Evolutionary conservation across 2,797 vertebrate genomes (phyloP), one percentile per base, ranked within the genome.

Genomic region (Oceanodroma leucorhoa): DNA sequence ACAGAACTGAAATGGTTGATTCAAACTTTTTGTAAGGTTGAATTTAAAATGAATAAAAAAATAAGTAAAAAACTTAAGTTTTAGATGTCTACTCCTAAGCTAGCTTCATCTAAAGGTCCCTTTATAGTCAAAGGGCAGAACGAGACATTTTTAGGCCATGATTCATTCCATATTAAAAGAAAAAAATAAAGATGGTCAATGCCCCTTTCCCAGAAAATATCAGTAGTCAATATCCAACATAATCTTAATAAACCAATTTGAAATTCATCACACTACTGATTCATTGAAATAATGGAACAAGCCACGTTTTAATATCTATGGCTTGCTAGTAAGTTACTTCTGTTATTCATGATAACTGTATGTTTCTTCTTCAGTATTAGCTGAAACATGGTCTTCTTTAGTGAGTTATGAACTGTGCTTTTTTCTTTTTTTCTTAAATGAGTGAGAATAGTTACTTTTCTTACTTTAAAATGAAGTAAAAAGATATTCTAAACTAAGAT

Each of bases 341-440:
- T 79, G 1, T 48, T 61, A 34, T 20, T 90, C 1, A 50, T 80
- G 62, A 41, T 27, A 41, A 19, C 15, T 8, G 2, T n/a, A 45
- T 32, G 18, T 11, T 77, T 38, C 9, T 75, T 82, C 20, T 46
- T 41, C 30, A 46, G 5, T 50, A 75, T 23, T 72, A 72, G 34
- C 5, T 65, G 27, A 87, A 89, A 69, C 1, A 45, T 3, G 3
- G 8, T n/a, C 2, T 19, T 71, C 48, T 40, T 54, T 3, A 41
- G 2, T 34, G 7, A 57, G 6, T 38, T 83, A 58, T 16, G 15
- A 83, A 69, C 3, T 13, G 15, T 8, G 5, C 4, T 0, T 17
- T 30, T 40, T 34, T 43, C 11, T 26, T n/a, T 15, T 40, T 18
- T 5, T 1, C 3, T 7, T 4, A 64, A 64, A n/a, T 45, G 6